Evolutionary conservation across 2,113 vertebrate genomes (phyloP).

Genomic region (Eolophus roseicapilla): DNA sequence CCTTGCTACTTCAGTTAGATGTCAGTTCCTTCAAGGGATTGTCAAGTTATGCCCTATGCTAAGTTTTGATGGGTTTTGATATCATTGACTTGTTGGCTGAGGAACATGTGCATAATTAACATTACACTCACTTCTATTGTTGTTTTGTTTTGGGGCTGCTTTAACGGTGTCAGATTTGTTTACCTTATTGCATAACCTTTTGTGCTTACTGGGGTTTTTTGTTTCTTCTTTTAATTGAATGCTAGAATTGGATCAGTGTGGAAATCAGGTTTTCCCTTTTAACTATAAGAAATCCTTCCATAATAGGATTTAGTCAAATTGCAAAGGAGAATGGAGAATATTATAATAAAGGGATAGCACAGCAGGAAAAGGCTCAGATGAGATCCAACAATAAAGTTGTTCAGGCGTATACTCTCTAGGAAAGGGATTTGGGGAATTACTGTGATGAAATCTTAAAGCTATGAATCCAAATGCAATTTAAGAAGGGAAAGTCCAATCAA

Average conservation of each 20-base stretch:
- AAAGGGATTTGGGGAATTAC: constrained; percentile 17
- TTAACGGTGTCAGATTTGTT: neutral
- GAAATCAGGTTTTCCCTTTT: neutral
- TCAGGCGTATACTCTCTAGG: neutral
- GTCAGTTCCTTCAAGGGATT: neutral
- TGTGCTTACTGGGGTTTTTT: neutral
- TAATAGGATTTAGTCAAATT: neutral
- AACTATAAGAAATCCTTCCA: neutral
- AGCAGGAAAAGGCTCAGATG: neutral
- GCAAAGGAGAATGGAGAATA: neutral
- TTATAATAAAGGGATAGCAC: neutral
- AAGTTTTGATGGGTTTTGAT: neutral
- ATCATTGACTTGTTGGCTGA: neutral
- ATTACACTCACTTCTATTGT: neutral
- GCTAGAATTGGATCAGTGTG: neutral
- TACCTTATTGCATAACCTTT: neutral
- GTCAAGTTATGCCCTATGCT: neutral
- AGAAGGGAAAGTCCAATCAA: neutral
- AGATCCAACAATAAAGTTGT: neutral
- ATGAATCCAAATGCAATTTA: neutral
- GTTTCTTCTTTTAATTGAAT: neutral
- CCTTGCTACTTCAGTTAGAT: neutral
- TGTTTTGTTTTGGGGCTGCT: neutral
- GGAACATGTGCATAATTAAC: neutral
- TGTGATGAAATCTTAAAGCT: neutral